Percentiles rank a stretch among this genome's conserved stretches.
Evolutionary conservation across 2,797 vertebrate genomes (phyloP).

Genomic region (Odontamblyopus lacepedii): DNA sequence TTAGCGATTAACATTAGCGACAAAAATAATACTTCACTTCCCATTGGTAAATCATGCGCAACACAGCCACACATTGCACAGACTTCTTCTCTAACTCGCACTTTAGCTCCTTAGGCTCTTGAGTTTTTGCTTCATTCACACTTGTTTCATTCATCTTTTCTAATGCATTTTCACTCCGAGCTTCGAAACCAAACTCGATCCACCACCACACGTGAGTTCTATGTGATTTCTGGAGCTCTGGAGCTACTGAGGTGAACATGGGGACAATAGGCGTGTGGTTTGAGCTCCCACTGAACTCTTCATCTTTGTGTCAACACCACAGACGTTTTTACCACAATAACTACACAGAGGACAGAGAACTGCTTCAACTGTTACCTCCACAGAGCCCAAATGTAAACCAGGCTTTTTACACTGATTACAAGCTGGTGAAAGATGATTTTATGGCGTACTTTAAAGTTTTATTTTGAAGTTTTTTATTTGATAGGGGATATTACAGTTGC

Average conservation of each 20-base stretch:
- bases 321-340: slow-evolving; percentile 57
- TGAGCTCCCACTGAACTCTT: slow-evolving; percentile 40
- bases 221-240: not conserved
- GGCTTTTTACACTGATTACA: slow-evolving; percentile 23
- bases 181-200: too few species aligned
- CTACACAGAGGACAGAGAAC: slow-evolving; percentile 44
- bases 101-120: too few species aligned
- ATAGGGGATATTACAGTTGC: not conserved
- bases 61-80: too few species aligned
- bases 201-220: not conserved
- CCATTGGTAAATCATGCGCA: too few species aligned
- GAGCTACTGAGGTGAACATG: slow-evolving; percentile 38
- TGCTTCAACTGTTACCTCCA: slow-evolving; percentile 14
- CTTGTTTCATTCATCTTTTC: too few species aligned
- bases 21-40: too few species aligned
- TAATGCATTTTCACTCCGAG: too few species aligned
- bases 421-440: slow-evolving; percentile 21
- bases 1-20: too few species aligned
- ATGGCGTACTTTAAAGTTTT: not conserved
- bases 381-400: not conserved
- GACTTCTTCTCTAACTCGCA: too few species aligned
- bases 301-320: slow-evolving; percentile 64
- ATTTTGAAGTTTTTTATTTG: not conserved
- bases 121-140: too few species aligned
- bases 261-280: slow-evolving; percentile 50